Evolutionary conservation across 2,113 vertebrate species (phyloP).

Genomic region (Callionymus lyra): DNA sequence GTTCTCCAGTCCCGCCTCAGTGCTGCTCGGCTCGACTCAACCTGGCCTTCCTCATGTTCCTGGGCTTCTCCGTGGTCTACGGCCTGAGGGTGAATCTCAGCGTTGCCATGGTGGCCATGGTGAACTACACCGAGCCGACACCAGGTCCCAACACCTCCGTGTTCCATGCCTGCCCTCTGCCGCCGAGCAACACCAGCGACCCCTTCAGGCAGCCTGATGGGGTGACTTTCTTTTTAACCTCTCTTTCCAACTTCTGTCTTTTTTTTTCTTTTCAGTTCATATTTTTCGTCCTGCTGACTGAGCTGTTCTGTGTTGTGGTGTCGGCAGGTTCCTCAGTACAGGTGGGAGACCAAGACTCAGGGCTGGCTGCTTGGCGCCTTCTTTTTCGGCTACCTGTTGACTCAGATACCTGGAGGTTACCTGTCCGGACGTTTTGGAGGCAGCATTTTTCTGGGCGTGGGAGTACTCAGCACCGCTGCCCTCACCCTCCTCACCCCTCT

Average conservation of each 20-base stretch:
- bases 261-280: background rate
- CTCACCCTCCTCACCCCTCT: constrained; percentile 72
- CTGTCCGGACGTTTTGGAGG: constrained; percentile 72
- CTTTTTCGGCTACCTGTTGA: constrained; percentile 76
- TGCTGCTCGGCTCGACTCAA: constrained; percentile 73
- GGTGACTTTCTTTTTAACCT: constrained; percentile 29
- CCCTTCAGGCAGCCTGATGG: constrained; percentile 30
- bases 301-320: background rate
- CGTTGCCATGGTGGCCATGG: constrained; percentile 76
- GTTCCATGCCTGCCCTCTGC: constrained; percentile 39
- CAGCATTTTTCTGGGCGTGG: constrained; percentile 65
- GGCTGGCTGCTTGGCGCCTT: constrained; percentile 76
- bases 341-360: constrained; percentile 62
- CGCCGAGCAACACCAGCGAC: constrained; percentile 21
- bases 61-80: constrained; percentile 73
- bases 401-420: constrained; percentile 76
- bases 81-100: constrained; percentile 77
- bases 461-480: constrained; percentile 65
- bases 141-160: constrained; percentile 28
- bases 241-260: background rate
- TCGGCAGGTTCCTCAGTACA: constrained; percentile 49
- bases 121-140: constrained; percentile 49
- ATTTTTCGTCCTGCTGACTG: no score
- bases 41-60: constrained; percentile 75
- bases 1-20: constrained; percentile 40